phyloP scores from a whole-genome alignment of 2,113 vertebrate genomes.

The Cyanoramphus novaezelandiae region DNA sequence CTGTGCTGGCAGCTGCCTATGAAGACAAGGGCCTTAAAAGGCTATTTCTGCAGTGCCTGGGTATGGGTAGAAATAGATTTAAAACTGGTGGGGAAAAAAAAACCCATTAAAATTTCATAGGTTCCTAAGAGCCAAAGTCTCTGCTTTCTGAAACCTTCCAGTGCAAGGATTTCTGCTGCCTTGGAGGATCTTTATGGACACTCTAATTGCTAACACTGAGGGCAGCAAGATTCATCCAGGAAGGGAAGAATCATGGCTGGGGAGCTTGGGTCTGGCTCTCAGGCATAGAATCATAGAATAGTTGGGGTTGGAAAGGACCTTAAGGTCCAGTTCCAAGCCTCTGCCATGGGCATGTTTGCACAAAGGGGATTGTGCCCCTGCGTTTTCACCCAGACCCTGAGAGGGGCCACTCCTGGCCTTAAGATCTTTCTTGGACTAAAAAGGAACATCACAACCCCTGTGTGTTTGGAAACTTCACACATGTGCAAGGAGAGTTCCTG shows the following conservation, averaged over 20 bases:
- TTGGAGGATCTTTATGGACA: neutral
- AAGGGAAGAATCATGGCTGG: fast-evolving
- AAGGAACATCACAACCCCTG: neutral
- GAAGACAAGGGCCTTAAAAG: neutral
- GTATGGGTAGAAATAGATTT: neutral
- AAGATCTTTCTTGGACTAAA: neutral
- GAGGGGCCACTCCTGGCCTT: neutral
- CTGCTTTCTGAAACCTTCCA: neutral
- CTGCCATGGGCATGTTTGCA: neutral
- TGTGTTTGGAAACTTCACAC: neutral
- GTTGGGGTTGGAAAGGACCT: neutral
- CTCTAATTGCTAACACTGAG: neutral
- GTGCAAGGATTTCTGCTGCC: neutral
- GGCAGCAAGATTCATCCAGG: neutral
- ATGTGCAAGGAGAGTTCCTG: neutral
- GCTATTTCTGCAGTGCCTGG: neutral
- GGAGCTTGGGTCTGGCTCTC: neutral
- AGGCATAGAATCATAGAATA: neutral
- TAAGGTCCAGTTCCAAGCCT: neutral
- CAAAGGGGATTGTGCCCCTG: neutral
- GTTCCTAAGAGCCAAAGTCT: neutral
- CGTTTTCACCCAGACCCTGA: neutral
- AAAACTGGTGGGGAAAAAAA: neutral
- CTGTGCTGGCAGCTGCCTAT: neutral
- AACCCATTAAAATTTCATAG: neutral